Percentiles rank a stretch among this genome's conserved stretches.
Conservation (phyloP, 2,113 vertebrate genomes). For the Lanius collurio region DNA sequence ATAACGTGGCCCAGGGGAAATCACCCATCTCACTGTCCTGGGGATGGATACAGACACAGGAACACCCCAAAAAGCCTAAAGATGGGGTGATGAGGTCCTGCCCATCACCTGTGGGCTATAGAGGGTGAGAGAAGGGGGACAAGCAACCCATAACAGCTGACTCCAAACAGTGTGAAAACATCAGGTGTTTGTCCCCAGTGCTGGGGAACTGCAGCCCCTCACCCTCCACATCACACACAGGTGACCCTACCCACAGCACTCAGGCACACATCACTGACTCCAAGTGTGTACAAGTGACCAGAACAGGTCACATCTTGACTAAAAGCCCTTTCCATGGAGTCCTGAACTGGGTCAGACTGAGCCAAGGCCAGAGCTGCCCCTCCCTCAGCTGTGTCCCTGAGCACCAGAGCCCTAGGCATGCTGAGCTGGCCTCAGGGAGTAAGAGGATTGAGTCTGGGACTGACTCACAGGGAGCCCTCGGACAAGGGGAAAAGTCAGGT, state of each 20-base stretch:
- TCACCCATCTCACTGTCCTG: background rate
- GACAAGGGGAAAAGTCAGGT: background rate
- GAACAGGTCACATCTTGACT: background rate
- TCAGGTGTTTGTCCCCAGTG: background rate
- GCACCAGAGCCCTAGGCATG: background rate
- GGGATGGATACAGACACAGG: fast-evolving
- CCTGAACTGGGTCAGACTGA: background rate
- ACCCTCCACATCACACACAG: background rate
- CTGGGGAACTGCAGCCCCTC: background rate
- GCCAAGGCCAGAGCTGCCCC: background rate
- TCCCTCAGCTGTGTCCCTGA: background rate
- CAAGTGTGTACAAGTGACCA: fast-evolving
- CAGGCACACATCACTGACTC: fast-evolving
- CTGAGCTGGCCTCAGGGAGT: background rate
- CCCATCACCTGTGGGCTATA: fast-evolving
- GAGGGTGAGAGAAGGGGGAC: background rate
- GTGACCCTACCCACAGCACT: too few relatives aligned
- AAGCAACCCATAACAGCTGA: background rate
- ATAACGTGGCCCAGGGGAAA: background rate
- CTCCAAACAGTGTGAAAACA: background rate
- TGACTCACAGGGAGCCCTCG: background rate
- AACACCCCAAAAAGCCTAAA: background rate
- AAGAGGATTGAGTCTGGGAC: constrained; percentile 24
- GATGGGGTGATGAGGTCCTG: background rate
- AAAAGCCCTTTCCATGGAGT: background rate